A percentile compares a stretch with the other conserved stretches of the same genome.
phyloP scores from a whole-genome alignment of 2,888 invertebrate genomes.

The Pinctada fucata region DNA sequence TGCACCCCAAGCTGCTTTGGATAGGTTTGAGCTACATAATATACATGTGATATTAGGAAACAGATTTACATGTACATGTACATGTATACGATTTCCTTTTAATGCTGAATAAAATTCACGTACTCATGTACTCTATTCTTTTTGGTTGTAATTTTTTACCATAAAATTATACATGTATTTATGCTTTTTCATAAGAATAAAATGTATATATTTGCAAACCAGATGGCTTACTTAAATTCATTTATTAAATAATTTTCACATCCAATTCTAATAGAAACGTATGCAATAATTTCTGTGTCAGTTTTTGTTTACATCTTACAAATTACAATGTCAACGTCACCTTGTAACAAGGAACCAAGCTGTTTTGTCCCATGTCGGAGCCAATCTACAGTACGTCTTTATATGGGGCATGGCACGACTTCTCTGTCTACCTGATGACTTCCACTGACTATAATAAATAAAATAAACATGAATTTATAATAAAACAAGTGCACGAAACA shows the following conservation, averaged over 20 bases:
- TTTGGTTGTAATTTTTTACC: background rate
- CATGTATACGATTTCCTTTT: background rate
- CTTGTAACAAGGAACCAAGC: constrained; percentile 91
- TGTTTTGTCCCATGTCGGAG: constrained; percentile 82
- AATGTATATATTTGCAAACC: too few species aligned
- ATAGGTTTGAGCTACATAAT: constrained; percentile 89
- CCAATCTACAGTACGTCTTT: constrained; percentile 89
- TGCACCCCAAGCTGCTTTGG: constrained; percentile 97
- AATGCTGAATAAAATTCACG: background rate
- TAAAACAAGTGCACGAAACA: too few species aligned
- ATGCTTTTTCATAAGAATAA: too few species aligned
- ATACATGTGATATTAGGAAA: background rate
- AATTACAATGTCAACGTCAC: constrained; percentile 48
- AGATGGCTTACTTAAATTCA: too few species aligned
- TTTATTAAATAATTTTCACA: too few species aligned
- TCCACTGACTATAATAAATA: constrained; percentile 86
- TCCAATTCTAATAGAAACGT: too few species aligned
- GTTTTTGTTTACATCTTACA: too few species aligned
- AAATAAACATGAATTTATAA: background rate
- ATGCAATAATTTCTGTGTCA: too few species aligned
- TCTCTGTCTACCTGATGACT: constrained; percentile 83
- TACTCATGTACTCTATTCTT: background rate
- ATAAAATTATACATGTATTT: too few species aligned
- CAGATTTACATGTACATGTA: too few species aligned
- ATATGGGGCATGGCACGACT: constrained; percentile 95